Percentiles rank a stretch among this genome's conserved stretches.
Conservation (phyloP, 2,888 invertebrate genomes). For the Amiota mariae region DNA sequence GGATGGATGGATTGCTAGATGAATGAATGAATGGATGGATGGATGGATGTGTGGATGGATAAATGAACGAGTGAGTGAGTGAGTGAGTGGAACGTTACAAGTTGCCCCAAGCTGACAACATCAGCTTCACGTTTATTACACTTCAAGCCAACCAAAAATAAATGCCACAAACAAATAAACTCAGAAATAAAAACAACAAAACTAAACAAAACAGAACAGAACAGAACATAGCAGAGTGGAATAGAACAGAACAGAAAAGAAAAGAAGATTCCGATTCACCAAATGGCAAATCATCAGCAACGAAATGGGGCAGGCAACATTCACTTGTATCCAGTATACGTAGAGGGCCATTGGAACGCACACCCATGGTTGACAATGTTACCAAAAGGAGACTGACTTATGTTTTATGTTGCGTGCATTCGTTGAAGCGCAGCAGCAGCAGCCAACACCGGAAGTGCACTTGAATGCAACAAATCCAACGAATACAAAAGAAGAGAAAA, state of each 20-base stretch:
- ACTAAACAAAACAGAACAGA: conserved; percentile 40
- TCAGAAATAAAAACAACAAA: conserved; percentile 39
- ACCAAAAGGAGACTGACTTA: neutral
- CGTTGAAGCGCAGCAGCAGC: conserved; percentile 12
- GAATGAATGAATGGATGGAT: no score
- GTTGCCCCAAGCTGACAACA: conserved; percentile 10
- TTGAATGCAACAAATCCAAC: conserved; percentile 33
- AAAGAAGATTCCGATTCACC: neutral
- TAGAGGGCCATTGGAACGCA: neutral
- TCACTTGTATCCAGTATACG: no score
- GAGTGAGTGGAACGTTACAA: neutral
- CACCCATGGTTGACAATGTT: conserved; percentile 45
- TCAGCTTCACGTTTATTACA: no score
- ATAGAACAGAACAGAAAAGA: neutral
- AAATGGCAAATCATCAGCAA: neutral
- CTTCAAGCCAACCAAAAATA: neutral
- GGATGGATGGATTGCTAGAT: no score
- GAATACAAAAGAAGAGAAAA: neutral
- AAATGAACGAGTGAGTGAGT: no score
- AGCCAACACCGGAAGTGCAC: conserved; percentile 54
- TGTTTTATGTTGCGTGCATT: conserved; percentile 15
- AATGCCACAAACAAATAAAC: conserved; percentile 26
- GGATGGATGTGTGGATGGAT: no score
- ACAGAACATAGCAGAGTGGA: conserved; percentile 32
- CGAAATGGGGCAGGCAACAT: neutral